Percentiles rank a stretch among this genome's conserved stretches.
These are phyloP conservation scores for Danio choprae DNA, from an alignment of 2,797 vertebrate species.

Conservation along the genomic window DNA sequence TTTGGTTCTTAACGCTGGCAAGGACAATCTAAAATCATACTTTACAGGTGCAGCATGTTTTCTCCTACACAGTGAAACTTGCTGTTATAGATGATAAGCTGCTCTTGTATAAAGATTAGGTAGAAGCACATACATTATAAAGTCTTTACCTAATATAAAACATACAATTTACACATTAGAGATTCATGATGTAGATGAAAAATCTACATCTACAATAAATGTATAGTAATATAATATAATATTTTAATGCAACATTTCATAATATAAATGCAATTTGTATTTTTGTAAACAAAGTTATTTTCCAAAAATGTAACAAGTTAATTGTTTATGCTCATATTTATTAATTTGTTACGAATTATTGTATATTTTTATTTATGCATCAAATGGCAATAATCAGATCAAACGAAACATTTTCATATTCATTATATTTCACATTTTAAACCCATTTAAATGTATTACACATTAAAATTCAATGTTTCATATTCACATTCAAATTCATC, in stretches of 20 bases:
- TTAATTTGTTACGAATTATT: not conserved
- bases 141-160: not conserved
- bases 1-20: not conserved
- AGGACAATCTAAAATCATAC: not conserved
- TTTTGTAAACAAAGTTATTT: too few species aligned
- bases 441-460: too few species aligned
- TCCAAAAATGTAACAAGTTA: too few species aligned
- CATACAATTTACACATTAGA: not conserved
- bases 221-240: not conserved
- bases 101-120: not conserved
- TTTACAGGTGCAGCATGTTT: conserved; percentile 13
- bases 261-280: not conserved
- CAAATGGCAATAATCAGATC: too few species aligned
- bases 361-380: not conserved
- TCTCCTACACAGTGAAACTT: conserved; percentile 9
- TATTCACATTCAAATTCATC: too few species aligned
- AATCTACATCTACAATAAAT: not conserved
- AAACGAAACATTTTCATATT: too few species aligned
- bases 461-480: too few species aligned
- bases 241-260: not conserved
- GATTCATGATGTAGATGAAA: not conserved
- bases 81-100: not conserved
- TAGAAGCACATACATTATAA: conserved; percentile 6
- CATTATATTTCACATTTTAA: too few species aligned
- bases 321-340: not conserved